These are phyloP conservation scores for Busseola fusca DNA, from an alignment of 2,888 invertebrate genomes.

Conservation along the genomic window DNA sequence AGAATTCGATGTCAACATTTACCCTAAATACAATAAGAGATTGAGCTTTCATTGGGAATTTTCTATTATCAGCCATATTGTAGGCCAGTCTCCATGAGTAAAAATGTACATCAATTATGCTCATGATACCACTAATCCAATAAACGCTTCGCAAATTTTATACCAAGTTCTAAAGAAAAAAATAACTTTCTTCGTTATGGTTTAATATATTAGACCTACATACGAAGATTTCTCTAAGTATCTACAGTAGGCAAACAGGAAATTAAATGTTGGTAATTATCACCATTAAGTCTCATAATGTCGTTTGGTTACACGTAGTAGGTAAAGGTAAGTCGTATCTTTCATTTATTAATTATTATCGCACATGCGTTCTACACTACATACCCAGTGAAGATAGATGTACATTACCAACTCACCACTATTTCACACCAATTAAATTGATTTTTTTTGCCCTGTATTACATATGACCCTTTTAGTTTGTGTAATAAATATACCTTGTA, in stretches of 20 bases:
- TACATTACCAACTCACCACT: not conserved
- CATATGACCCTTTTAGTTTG: not conserved
- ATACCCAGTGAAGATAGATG: not conserved
- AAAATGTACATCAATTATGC: not conserved
- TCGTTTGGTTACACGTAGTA: slow-evolving; percentile 5
- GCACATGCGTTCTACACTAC: too few relatives aligned
- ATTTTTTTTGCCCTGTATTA: not conserved
- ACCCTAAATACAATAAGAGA: not conserved
- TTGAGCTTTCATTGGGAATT: not conserved
- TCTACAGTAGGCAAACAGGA: slow-evolving; percentile 14
- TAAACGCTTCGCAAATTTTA: not conserved
- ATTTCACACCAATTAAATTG: slow-evolving; percentile 3
- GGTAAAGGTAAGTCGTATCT: slow-evolving; percentile 10
- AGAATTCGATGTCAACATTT: not conserved
- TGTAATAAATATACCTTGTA: not conserved
- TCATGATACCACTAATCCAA: not conserved
- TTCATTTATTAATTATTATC: not conserved
- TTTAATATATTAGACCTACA: slow-evolving; percentile 43
- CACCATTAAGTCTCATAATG: slow-evolving; percentile 14
- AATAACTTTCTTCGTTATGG: slow-evolving; percentile 34
- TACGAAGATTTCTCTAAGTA: slow-evolving; percentile 40
- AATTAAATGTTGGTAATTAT: slow-evolving; percentile 32
- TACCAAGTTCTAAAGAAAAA: slow-evolving; percentile 5
- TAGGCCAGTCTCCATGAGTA: not conserved
- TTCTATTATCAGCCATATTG: not conserved